Base-by-base conservation (phyloP, 2,888 invertebrate species). In the Rambutsinella grinnellia region DNA sequence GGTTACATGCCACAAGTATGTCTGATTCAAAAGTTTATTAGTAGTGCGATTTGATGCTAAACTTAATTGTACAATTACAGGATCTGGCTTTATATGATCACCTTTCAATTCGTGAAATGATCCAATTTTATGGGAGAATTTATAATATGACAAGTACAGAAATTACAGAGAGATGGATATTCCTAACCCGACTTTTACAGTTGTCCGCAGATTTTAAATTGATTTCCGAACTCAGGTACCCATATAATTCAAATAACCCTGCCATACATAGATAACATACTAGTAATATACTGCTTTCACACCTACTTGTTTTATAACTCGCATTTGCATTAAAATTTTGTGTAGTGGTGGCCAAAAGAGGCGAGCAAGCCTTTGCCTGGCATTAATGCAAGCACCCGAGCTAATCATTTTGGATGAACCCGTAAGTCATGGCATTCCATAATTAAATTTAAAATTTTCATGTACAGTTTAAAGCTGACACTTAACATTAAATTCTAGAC, bases 1-100 rank as follows among this genome's bases (percentile, higher is more conserved):
- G 88, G 88, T 17, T 88, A 87, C 78, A 88, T 88, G 88, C 88
- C 88, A 24, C 80, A 80, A 49, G 79, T 76, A 63, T 46, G 44
- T 19, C 60, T 49, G 23, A 53, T 63, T 17, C n/a, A n/a, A n/a
- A n/a, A n/a, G n/a, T n/a, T n/a, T n/a, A n/a, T n/a, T n/a, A n/a
- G n/a, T n/a, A n/a, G n/a, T n/a, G n/a, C n/a, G n/a, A n/a, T n/a
- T n/a, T n/a, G n/a, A n/a, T n/a, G n/a, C n/a, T n/a, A n/a, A n/a
- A n/a, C n/a, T n/a, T n/a, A n/a, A n/a, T n/a, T n/a, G n/a, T n/a
- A n/a, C n/a, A n/a, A n/a, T 10, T 28, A 2, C 21, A 80, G 69
- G 76, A 81, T 19, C 19, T 75, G 2, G 71, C 77, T 1, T 51
- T 81, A 19, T 79, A 78, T 60, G 54, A 47, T 1, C 58, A 79